Base-by-base conservation (phyloP, 2,113 vertebrate genomes). In the Lasiurus borealis region DNA sequence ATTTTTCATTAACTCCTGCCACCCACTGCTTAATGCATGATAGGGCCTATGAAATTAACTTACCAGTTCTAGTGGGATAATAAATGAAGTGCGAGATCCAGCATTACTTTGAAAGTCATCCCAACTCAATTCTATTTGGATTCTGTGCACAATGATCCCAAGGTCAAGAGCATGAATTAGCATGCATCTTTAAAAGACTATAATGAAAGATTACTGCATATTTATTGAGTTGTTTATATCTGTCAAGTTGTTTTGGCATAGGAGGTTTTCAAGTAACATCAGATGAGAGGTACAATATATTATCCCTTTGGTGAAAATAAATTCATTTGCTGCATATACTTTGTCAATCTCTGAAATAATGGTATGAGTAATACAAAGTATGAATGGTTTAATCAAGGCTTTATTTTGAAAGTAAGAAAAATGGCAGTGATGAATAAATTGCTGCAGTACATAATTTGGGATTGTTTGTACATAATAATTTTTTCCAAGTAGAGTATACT, bases 71-170 rank as follows among this genome's bases (percentile, higher is more conserved):
- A 97, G 97, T 98, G 93, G 97, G 98, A 98, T 98, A 98, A 97
- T 98, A 98, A 98, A 94, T 98, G 98, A 97, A 97, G 90, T 90
- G 88, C 99, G 97, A 98, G 59, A 11, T 25, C 59, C 59, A 62
- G 59, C 59, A 62, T 27, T 62, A 62, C 59, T 62, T 62, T 62
- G 97, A 98, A 98, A 94, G 97, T 98, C 98, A 97, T 98, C 98
- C 97, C 97, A 98, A 97, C 59, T 62, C 97, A 85, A 97, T 98
- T 97, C 84, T 97, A 97, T 98, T 98, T 97, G 98, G 97, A 98
- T 98, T 98, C 98, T 98, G 98, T 99, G 99, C 99, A 99, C 99
- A 99, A 99, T 99, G 99, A 99, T 98, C 98, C 92, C 98, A 98
- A 97, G 97, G 97, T 95, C 97, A 98, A 97, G 95, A 97, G 98